A percentile compares a stretch with the other conserved stretches of the same genome.
Evolutionary conservation across 2,888 invertebrate species (phyloP).

Genomic region (Standfussiana lucernea): DNA sequence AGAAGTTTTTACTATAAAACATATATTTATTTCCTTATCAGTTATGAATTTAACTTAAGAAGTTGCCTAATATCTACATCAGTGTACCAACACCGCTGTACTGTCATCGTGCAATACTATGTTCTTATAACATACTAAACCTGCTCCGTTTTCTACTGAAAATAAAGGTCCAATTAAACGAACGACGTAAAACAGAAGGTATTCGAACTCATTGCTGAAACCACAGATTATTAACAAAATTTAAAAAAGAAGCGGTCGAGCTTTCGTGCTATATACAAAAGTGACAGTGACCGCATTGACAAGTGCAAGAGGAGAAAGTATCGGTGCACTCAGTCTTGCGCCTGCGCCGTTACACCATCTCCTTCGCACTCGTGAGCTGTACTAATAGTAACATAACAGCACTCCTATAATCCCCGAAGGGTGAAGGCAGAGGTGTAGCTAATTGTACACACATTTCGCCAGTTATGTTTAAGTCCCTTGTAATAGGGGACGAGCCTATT

Average conservation of each 20-base stretch:
- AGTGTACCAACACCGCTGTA: neutral
- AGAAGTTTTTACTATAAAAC: neutral
- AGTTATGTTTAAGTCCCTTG: neutral
- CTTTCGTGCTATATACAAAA: slow-evolving; percentile 66
- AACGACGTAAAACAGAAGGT: neutral
- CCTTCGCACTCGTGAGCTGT: slow-evolving; percentile 48
- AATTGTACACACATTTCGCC: neutral
- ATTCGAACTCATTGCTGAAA: slow-evolving; percentile 10
- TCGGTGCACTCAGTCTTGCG: slow-evolving; percentile 52
- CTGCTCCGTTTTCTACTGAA: neutral
- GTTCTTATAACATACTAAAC: slow-evolving; percentile 5
- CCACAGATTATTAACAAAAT: slow-evolving; percentile 2
- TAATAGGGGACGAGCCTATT: neutral
- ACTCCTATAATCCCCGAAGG: neutral
- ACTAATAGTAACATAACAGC: neutral
- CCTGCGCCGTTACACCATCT: slow-evolving; percentile 61
- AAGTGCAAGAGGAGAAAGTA: slow-evolving; percentile 73
- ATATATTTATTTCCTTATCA: neutral
- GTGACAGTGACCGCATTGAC: slow-evolving; percentile 78
- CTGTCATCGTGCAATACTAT: neutral
- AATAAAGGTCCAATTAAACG: slow-evolving; percentile 12
- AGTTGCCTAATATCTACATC: neutral
- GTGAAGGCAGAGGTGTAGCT: neutral
- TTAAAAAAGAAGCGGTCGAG: slow-evolving; percentile 13
- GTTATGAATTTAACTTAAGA: neutral